phyloP scores from a whole-genome alignment of 2,113 vertebrate genomes.

The Daphoenositta chrysoptera region DNA sequence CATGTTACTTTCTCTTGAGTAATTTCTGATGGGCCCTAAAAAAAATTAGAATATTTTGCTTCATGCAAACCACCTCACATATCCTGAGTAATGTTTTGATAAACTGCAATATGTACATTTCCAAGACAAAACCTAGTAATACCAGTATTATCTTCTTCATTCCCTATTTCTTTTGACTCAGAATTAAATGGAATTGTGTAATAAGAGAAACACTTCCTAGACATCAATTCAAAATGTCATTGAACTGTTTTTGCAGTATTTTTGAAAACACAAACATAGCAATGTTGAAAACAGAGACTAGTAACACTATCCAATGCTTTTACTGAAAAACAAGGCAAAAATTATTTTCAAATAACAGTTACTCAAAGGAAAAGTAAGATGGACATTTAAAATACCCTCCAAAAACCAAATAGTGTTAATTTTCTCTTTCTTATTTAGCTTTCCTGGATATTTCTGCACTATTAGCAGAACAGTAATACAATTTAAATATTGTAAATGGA shows the following conservation, averaged over 20 bases:
- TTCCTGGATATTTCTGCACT: neutral
- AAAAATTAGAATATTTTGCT: neutral
- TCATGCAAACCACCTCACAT: neutral
- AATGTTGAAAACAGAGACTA: slow-evolving; percentile 14
- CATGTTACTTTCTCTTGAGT: neutral
- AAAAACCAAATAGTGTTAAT: neutral
- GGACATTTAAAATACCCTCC: neutral
- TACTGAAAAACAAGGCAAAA: slow-evolving; percentile 49
- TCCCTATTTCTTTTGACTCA: neutral
- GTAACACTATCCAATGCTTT: slow-evolving; percentile 25
- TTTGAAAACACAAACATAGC: neutral
- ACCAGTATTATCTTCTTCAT: neutral
- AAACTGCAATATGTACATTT: neutral
- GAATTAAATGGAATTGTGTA: neutral
- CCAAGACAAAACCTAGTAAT: neutral
- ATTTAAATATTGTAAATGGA: neutral
- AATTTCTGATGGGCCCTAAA: neutral
- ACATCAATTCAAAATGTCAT: neutral
- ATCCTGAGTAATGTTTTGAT: neutral
- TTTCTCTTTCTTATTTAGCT: neutral
- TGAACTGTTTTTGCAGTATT: neutral
- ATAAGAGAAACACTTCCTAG: neutral
- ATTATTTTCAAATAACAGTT: slow-evolving; percentile 25
- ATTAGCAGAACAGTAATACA: neutral
- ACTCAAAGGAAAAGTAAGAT: neutral